Evolutionary conservation across 2,797 vertebrate species (phyloP), one percentile per base, ranked within the genome.

Genomic region (Sebastes nivosus): DNA sequence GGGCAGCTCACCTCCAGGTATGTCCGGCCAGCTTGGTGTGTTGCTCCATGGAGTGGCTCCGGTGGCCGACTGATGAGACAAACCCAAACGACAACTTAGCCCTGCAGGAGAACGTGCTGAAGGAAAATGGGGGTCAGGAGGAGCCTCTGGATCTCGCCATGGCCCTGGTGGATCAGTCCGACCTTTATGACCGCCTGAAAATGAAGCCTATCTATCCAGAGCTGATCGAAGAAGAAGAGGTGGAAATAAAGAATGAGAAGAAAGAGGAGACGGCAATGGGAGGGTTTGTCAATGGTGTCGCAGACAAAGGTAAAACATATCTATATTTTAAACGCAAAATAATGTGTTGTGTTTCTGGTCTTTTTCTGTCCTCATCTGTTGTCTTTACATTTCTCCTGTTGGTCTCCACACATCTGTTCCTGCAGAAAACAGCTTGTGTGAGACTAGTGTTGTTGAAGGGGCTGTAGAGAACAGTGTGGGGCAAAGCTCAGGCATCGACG

Each of bases 1-100:
- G 89, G 87, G 97, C 96, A 0, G 96, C 96, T 69, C 99, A 99
- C 86, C 95, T 99, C 55, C 95, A 94, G 68, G 91, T 92, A 63
- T 99, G 98, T 77, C 98, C 99, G 0, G 98, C 99, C 90, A 99
- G 99, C 0, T 91, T 98, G 36, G 97, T 99, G 60, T 95, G 95
- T 87, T 99, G 99, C 92, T 97, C 97, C 0, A 97, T 99, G 98
- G 98, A 99, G 72, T 99, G 98, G 98, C 97, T 97, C 79, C 97
- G 98, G 63, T 99, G 97, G 97, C 97, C 97, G n/a, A 93, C 91
- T 0, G 93, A 97, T 66, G 96, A 97, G 59, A 96, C 96, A 0
- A 93, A 96, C 75, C 88, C 87, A 32, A 82, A 93, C 57, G 13
- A 42, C 18, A 60, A 67, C 27, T 27, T 29, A 0, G 64, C 72